These are phyloP conservation scores for Alfaro cultratus DNA, from an alignment of 2,797 vertebrate species.

Conservation along the genomic window DNA sequence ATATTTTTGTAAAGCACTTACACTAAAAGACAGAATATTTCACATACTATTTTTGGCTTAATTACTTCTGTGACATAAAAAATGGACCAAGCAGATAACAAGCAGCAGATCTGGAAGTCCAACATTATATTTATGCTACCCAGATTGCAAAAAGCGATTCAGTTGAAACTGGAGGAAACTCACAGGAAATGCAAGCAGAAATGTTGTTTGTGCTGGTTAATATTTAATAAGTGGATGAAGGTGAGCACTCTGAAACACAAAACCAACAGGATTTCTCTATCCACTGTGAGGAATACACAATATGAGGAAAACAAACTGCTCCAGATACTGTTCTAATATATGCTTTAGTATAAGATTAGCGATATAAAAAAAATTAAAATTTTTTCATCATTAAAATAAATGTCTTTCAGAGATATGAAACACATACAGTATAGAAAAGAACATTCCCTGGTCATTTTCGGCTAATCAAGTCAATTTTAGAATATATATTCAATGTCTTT, in stretches of 20 bases:
- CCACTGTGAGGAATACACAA: constrained; percentile 5
- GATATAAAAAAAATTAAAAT: neutral
- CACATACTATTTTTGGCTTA: neutral
- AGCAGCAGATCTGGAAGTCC: neutral
- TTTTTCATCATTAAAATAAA: neutral
- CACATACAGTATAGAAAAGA: neutral
- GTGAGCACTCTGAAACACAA: constrained; percentile 24
- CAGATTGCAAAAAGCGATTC: constrained; percentile 10
- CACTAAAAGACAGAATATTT: constrained; percentile 1
- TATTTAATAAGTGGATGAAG: constrained; percentile 41
- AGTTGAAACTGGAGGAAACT: constrained; percentile 15
- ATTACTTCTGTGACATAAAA: neutral
- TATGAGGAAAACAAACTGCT: neutral
- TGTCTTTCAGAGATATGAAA: neutral
- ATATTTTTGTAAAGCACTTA: neutral
- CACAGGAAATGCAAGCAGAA: constrained; percentile 14
- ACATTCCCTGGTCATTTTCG: neutral
- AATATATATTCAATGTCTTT: neutral
- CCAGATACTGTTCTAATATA: neutral
- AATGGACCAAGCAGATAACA: neutral
- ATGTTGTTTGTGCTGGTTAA: constrained; percentile 31
- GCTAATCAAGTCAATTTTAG: neutral
- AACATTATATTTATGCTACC: neutral
- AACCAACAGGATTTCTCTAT: constrained; percentile 1
- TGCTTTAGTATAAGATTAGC: neutral